Percentiles rank a stretch among this genome's conserved stretches.
Evolutionary conservation across 2,888 invertebrate genomes (phyloP).

Genomic region (Epicampocera succincta): DNA sequence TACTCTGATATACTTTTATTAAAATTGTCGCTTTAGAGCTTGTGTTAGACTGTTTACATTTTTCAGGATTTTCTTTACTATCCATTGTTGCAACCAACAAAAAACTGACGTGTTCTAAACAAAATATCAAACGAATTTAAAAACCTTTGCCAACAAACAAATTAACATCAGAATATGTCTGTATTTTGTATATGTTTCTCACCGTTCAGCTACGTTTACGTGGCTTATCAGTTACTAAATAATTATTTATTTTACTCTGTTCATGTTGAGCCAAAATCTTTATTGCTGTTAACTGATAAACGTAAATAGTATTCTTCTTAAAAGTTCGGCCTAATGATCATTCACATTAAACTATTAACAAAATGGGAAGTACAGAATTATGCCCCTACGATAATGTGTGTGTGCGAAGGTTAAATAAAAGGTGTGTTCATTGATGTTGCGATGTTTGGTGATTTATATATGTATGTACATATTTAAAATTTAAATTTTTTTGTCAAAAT

Average conservation of each 20-base stretch:
- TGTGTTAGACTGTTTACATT: not conserved
- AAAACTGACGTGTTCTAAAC: conserved; percentile 55
- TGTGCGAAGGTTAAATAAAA: no score
- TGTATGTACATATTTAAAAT: no score
- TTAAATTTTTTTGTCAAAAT: no score
- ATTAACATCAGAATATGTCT: not conserved
- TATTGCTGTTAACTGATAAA: conserved; percentile 19
- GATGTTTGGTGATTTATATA: no score
- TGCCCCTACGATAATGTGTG: no score
- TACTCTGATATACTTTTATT: conserved; percentile 50
- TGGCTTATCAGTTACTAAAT: not conserved
- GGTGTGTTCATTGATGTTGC: no score
- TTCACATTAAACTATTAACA: conserved; percentile 18
- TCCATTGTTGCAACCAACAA: conserved; percentile 19
- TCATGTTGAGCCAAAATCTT: not conserved
- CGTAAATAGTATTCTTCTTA: conserved; percentile 40
- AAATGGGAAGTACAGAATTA: not conserved
- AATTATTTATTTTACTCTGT: not conserved
- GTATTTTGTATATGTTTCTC: not conserved
- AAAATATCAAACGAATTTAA: no score
- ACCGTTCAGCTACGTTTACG: not conserved
- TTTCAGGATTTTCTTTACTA: conserved; percentile 6
- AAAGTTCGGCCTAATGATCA: conserved; percentile 19
- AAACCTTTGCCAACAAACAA: no score
- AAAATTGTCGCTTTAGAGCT: conserved; percentile 13